Evolutionary conservation across 2,797 vertebrate species (phyloP).

Genomic region (Rhadinocentrus ornatus): DNA sequence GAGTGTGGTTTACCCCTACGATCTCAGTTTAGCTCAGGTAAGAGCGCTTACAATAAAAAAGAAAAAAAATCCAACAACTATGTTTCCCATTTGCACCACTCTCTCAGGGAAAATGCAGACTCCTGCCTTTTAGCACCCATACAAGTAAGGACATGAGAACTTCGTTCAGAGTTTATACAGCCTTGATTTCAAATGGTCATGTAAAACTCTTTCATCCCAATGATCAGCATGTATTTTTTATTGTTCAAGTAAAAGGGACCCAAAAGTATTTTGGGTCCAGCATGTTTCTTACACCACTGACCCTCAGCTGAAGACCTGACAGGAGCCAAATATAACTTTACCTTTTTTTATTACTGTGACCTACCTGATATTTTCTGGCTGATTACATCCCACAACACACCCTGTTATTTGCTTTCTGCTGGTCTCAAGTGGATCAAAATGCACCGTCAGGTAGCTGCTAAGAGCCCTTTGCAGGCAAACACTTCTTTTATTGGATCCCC

Average conservation of each 20-base stretch:
- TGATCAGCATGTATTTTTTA: conserved; percentile 21
- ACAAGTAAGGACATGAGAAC: conserved; percentile 48
- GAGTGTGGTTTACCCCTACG: conserved; percentile 47
- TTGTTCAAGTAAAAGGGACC: not conserved
- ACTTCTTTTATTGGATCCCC: conserved; percentile 39
- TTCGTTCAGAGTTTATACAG: conserved; percentile 37
- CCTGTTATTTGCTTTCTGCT: conserved; percentile 48
- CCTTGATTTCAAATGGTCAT: conserved; percentile 52
- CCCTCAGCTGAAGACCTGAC: conserved; percentile 1
- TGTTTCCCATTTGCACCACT: conserved; percentile 36
- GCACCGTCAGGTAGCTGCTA: conserved; percentile 51
- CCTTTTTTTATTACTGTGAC: conserved; percentile 36
- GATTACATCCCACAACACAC: conserved; percentile 54
- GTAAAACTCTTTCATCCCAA: conserved; percentile 16
- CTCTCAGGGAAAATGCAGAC: conserved; percentile 38
- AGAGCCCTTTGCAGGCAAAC: conserved; percentile 50
- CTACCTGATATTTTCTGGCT: conserved; percentile 45
- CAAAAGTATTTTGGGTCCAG: conserved; percentile 4
- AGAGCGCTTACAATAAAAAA: conserved; percentile 14
- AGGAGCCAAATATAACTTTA: conserved; percentile 10
- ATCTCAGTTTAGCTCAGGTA: conserved; percentile 51
- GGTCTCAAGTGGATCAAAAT: conserved; percentile 51
- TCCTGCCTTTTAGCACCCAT: conserved; percentile 34
- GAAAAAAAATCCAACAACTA: not conserved
- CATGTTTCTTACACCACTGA: conserved; percentile 21